Evolutionary conservation across 2,113 vertebrate species (phyloP).

Genomic region (Gambusia holbrooki): DNA sequence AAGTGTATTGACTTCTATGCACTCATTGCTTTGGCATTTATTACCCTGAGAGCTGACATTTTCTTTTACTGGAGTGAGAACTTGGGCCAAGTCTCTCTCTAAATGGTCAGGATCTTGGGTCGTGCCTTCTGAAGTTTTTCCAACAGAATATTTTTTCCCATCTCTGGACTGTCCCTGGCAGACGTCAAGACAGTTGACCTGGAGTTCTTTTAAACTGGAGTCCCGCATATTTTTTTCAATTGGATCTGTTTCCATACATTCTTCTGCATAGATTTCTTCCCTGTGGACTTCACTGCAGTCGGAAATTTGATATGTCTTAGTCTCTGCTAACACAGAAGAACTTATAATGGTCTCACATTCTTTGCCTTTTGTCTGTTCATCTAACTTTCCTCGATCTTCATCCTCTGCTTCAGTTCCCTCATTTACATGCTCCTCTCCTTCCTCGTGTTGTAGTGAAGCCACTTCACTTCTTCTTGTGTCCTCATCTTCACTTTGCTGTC

Average conservation of each 20-base stretch:
- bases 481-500: slow-evolving; percentile 25
- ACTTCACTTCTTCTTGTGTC: slow-evolving; percentile 16
- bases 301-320: neutral
- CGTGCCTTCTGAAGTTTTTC: neutral
- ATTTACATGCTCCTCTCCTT: neutral
- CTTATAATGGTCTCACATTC: neutral
- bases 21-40: neutral
- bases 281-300: neutral
- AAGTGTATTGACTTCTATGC: neutral
- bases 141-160: neutral
- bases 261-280: neutral
- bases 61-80: neutral
- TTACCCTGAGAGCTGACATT: neutral
- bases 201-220: neutral
- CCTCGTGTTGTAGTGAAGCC: slow-evolving; percentile 14
- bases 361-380: slow-evolving; percentile 10
- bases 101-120: neutral
- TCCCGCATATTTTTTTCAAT: neutral
- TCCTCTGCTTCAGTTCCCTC: neutral
- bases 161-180: neutral
- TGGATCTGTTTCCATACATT: neutral
- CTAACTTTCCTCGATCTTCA: neutral
- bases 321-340: neutral
- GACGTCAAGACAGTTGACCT: neutral
- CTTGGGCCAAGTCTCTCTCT: neutral